Evolutionary conservation across 2,797 vertebrate genomes (phyloP).

Genomic region (Cheirogaleus major): DNA sequence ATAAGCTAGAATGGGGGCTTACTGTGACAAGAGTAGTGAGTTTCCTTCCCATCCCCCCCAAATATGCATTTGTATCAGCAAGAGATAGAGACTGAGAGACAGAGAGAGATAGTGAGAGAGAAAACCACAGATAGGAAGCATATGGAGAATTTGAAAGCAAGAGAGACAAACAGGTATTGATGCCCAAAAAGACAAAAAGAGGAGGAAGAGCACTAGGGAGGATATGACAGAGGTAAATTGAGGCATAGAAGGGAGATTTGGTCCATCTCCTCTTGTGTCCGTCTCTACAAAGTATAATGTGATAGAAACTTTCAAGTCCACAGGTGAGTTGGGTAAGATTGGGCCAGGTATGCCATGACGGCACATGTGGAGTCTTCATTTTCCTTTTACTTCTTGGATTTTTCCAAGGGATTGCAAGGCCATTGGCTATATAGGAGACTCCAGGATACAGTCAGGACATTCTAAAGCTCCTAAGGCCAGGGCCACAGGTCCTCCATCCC

Average conservation of each 20-base stretch:
- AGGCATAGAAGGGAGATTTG: background rate
- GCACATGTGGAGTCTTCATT: background rate
- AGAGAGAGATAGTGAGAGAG: background rate
- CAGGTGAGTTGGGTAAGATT: background rate
- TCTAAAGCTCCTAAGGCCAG: background rate
- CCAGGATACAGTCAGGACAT: background rate
- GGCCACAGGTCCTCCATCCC: background rate
- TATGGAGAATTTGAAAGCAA: background rate
- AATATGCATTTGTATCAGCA: background rate
- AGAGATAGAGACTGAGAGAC: background rate
- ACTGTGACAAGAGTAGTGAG: background rate
- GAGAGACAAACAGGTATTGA: background rate
- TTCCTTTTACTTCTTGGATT: background rate
- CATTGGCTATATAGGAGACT: background rate
- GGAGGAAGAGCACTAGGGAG: background rate
- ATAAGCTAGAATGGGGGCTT: conserved; percentile 41
- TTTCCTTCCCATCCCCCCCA: background rate
- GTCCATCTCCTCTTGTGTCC: background rate
- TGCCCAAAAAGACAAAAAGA: background rate
- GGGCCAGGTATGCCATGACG: background rate
- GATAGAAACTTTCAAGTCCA: background rate
- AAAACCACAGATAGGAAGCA: background rate
- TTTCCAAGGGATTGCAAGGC: background rate
- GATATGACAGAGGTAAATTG: background rate
- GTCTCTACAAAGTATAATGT: background rate